Conservation (phyloP, 2,113 vertebrate species). For the Cnemophilus loriae region DNA sequence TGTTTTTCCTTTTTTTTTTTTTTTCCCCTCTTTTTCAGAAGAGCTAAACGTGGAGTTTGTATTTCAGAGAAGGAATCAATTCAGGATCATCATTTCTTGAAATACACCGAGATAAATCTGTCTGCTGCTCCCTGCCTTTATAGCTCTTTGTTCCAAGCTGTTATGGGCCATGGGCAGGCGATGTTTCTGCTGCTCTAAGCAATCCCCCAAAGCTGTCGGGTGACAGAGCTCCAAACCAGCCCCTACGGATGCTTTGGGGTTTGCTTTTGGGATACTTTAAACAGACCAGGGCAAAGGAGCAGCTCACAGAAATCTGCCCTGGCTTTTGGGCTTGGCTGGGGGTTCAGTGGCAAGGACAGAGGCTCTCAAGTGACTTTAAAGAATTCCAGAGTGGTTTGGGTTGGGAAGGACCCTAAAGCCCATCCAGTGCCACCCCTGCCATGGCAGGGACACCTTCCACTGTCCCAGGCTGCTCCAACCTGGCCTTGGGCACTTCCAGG, state of each 20-base stretch:
- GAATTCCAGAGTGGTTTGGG: neutral
- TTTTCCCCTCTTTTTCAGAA: neutral
- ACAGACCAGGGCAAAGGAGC: neutral
- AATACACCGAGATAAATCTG: neutral
- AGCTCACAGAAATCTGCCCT: neutral
- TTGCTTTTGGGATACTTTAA: neutral
- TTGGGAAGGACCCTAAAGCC: accelerated
- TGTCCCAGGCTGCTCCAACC: neutral
- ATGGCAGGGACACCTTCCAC: neutral
- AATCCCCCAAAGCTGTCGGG: neutral
- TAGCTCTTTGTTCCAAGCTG: neutral
- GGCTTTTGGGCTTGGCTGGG: neutral
- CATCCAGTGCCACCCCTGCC: accelerated
- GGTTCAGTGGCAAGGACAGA: neutral
- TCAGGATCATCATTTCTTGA: neutral
- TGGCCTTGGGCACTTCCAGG: neutral
- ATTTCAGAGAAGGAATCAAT: neutral
- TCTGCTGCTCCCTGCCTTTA: neutral
- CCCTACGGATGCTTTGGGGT: neutral
- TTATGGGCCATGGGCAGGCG: neutral
- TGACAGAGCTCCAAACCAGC: neutral
- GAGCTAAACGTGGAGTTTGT: neutral
- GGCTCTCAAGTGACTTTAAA: neutral
- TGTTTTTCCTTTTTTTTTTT: neutral
- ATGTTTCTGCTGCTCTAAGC: neutral